Conservation (phyloP, 2,888 invertebrate species). For the Bursaphelenchus okinawaensis region DNA sequence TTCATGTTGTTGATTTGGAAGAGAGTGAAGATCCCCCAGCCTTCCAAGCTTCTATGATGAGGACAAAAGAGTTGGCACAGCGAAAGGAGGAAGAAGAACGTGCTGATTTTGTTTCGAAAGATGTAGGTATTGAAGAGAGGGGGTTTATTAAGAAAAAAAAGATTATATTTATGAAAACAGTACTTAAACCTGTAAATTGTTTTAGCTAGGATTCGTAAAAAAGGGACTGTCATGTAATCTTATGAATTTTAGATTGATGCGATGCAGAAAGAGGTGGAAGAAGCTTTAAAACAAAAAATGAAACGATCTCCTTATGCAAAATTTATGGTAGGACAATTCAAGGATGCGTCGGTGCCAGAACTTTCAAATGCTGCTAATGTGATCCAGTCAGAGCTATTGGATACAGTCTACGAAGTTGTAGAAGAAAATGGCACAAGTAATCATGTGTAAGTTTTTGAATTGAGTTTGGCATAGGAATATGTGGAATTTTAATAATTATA, state of each 20-base stretch:
- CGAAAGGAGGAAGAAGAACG: slow-evolving; percentile 34
- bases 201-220: slow-evolving; percentile 2
- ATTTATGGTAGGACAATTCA: slow-evolving; percentile 27
- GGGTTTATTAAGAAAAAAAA: too few relatives aligned
- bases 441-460: too few relatives aligned
- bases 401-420: slow-evolving; percentile 35
- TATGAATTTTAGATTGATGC: slow-evolving; percentile 26
- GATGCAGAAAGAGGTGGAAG: slow-evolving; percentile 45
- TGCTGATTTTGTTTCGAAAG: slow-evolving; percentile 19
- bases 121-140: too few relatives aligned
- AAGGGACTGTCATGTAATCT: slow-evolving; percentile 7
- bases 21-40: slow-evolving; percentile 55
- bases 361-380: slow-evolving; percentile 24
- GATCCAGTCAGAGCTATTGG: slow-evolving; percentile 36
- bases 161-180: too few relatives aligned
- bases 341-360: slow-evolving; percentile 21
- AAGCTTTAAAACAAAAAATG: slow-evolving; percentile 46
- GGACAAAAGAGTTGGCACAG: slow-evolving; percentile 24
- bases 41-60: slow-evolving; percentile 41
- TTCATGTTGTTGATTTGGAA: slow-evolving; percentile 82
- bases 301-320: slow-evolving; percentile 43
- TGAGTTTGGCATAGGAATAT: too few relatives aligned
- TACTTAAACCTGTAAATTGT: too few relatives aligned
- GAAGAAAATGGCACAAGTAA: slow-evolving; percentile 18
- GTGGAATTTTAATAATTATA: background rate